Percentiles rank a stretch among this genome's conserved stretches.
Conservation (phyloP, 2,888 invertebrate genomes). For the Heterodera filipjevi region DNA sequence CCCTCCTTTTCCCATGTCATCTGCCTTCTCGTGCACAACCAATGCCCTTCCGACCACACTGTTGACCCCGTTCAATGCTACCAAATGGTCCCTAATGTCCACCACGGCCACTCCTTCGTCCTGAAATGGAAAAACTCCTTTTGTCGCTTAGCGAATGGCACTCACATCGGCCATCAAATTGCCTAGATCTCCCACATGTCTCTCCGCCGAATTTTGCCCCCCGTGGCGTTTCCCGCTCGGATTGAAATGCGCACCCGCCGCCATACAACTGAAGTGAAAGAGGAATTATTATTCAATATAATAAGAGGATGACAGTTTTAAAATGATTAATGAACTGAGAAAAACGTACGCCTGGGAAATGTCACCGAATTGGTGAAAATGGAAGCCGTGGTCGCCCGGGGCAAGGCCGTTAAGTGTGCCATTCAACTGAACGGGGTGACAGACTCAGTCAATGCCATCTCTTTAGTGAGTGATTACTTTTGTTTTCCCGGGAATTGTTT, state of each 20-base stretch:
- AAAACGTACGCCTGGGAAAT: slow-evolving; percentile 47
- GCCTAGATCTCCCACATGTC: slow-evolving; percentile 66
- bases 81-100: slow-evolving; percentile 49
- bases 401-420: slow-evolving; percentile 52
- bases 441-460: background rate
- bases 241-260: slow-evolving; percentile 66
- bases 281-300: too few relatives aligned
- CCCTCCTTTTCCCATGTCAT: slow-evolving; percentile 66
- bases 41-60: slow-evolving; percentile 50
- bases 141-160: background rate
- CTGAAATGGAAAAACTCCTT: slow-evolving; percentile 39
- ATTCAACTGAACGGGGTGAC: slow-evolving; percentile 51
- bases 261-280: slow-evolving; percentile 48
- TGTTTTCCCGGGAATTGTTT: background rate
- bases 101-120: slow-evolving; percentile 45
- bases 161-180: slow-evolving; percentile 47
- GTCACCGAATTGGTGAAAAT: slow-evolving; percentile 60
- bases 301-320: too few relatives aligned
- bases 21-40: slow-evolving; percentile 64
- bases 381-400: slow-evolving; percentile 61
- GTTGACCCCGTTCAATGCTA: slow-evolving; percentile 50
- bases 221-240: slow-evolving; percentile 65
- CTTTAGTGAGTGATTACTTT: background rate
- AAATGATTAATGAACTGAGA: too few relatives aligned
- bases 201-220: slow-evolving; percentile 53